Evolutionary conservation across 1,140 invertebrate genomes (phyloP), one percentile per base, ranked within the genome.

Genomic region (Caenorhabditis latens): DNA sequence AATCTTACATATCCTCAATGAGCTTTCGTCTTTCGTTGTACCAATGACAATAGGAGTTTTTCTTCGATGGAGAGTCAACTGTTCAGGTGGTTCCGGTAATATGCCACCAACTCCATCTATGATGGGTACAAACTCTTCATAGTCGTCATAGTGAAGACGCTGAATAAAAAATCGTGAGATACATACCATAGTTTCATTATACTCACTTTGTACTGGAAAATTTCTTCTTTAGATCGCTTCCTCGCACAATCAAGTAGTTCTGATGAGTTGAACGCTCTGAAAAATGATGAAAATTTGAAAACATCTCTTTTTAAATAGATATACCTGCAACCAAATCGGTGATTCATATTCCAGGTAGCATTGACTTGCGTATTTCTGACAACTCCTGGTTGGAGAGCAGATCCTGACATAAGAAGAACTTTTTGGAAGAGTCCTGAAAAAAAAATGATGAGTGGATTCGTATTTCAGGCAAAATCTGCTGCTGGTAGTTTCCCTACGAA

Each of bases 341-440:
- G 86, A 75, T 92, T 91, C 57, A 92, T 79, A 40, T 88, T 87
- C 92, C 91, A 93, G 3, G 91, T 92, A 21, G 91, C 91, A 65
- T 93, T 93, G 16, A 92, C 84, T 61, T 92, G 90, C 1, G 92
- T 90, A 16, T 92, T 88, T 16, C 91, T 53, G 9, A 92, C 91
- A 1, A 88, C 89, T 32, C 97, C 96, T 96, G 98, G 0, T 96
- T 96, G 96, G 50, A 98, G 94, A 0, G 97, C 97, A 21, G 97
- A 97, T 0, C 97, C 97, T 40, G 96, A 97, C 96, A 98, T 97
- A 42, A 99, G 94, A 84, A 99, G 95, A 8, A 96, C 96, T 89
- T 97, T 95, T 93, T 98, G 96, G 93, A 99, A 98, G 55, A 98
- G 94, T 24, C 91, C 90, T 88, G 42, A 61, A 90, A 53, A 5